These are phyloP conservation scores for Cercocebus atys DNA, from an alignment of 2,113 vertebrate species.

Conservation along the genomic window DNA sequence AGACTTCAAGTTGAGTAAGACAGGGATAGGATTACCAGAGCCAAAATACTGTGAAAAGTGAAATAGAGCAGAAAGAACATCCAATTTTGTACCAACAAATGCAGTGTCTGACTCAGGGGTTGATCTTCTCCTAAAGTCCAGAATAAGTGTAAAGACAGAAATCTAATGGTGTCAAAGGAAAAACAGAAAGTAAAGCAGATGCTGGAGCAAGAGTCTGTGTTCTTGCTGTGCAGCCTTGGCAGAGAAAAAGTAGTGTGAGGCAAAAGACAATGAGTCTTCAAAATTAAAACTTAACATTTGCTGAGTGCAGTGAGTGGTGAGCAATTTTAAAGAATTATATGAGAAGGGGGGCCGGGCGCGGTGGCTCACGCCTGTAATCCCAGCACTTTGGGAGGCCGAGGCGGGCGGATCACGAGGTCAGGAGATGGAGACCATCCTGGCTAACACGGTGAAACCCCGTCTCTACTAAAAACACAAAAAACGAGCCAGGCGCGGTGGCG, in stretches of 20 bases:
- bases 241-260: background rate
- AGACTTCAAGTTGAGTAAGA: background rate
- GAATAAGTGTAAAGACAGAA: background rate
- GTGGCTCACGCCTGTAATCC: no score
- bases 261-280: background rate
- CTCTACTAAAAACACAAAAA: no score
- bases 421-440: no score
- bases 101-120: background rate
- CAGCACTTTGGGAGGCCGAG: no score
- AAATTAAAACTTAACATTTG: background rate
- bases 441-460: no score
- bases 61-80: background rate
- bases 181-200: background rate
- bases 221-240: background rate
- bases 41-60: background rate
- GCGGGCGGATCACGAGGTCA: fast-evolving
- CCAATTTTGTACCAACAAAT: background rate
- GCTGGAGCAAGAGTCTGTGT: background rate
- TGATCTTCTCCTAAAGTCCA: background rate
- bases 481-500: fast-evolving
- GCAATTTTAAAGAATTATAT: background rate
- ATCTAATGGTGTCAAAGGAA: background rate
- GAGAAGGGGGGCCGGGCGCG: background rate
- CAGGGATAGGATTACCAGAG: background rate
- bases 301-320: background rate